phyloP scores from a whole-genome alignment of 1,140 invertebrate species.

The Drosophila gunungcola region DNA sequence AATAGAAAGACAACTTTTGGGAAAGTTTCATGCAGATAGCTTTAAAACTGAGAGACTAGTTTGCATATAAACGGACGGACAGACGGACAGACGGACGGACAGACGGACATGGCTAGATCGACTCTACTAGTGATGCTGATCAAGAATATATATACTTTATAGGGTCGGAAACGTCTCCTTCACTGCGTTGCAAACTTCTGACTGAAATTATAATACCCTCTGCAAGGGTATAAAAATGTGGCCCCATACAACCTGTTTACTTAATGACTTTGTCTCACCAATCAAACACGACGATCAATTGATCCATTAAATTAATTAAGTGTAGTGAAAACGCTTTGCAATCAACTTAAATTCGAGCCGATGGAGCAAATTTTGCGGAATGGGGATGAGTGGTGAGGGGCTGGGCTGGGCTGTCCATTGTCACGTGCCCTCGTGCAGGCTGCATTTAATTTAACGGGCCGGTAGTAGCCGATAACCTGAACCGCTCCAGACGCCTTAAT shows the following conservation, averaged over 20 bases:
- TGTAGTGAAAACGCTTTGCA: conserved; percentile 69
- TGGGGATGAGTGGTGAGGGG: background rate
- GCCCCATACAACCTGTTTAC: conserved; percentile 29
- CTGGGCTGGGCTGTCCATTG: conserved; percentile 35
- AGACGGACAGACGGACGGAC: no score
- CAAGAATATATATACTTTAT: no score
- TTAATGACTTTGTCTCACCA: conserved; percentile 40
- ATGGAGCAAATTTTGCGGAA: background rate
- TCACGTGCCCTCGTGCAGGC: conserved; percentile 59
- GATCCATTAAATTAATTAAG: conserved; percentile 82
- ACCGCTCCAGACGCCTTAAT: conserved; percentile 68
- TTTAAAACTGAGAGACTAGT: no score
- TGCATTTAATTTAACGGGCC: conserved; percentile 65
- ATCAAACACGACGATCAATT: conserved; percentile 63
- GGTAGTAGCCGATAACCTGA: conserved; percentile 16
- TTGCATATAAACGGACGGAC: no score
- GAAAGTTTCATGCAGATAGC: no score
- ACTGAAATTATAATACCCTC: no score
- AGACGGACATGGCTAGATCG: no score
- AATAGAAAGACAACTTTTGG: no score
- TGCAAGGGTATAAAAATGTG: no score
- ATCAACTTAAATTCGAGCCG: conserved; percentile 34
- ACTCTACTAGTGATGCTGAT: no score
- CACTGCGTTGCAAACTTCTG: no score
- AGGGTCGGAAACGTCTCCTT: no score